phyloP scores from a whole-genome alignment of 2,113 vertebrate species.

The Otocyon megalotis region DNA sequence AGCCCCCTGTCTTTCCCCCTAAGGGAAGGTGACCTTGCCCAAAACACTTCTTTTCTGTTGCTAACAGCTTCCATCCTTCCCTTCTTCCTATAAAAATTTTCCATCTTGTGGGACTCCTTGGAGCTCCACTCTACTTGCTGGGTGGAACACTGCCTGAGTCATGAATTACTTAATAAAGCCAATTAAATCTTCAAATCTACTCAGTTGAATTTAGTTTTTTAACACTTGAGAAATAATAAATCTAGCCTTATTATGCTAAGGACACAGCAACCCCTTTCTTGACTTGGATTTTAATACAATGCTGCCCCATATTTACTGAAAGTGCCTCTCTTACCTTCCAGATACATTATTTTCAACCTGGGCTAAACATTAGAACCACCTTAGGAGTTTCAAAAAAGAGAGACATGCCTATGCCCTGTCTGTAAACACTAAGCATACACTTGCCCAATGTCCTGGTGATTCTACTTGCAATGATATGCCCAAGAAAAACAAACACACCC shows the following conservation, averaged over 20 bases:
- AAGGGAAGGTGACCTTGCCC: background rate
- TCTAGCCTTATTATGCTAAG: background rate
- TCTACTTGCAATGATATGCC: background rate
- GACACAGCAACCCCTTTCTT: background rate
- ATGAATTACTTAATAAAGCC: background rate
- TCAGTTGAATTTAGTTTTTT: background rate
- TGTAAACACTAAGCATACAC: background rate
- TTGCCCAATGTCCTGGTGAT: background rate
- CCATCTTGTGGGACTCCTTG: background rate
- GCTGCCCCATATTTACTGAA: background rate
- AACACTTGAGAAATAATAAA: conserved; percentile 29
- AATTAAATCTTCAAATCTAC: background rate
- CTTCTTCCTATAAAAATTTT: background rate
- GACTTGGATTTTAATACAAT: background rate
- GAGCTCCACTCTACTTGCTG: background rate
- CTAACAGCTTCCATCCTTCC: background rate
- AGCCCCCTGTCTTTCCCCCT: background rate
- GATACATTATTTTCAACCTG: background rate
- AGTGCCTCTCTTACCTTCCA: background rate
- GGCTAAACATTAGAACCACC: background rate
- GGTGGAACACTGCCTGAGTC: background rate
- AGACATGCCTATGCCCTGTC: background rate
- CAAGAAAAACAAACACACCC: background rate
- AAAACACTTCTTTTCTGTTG: background rate
- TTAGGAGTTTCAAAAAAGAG: background rate